Evolutionary conservation across 2,888 invertebrate species (phyloP).

Genomic region (Drosophila birchii): DNA sequence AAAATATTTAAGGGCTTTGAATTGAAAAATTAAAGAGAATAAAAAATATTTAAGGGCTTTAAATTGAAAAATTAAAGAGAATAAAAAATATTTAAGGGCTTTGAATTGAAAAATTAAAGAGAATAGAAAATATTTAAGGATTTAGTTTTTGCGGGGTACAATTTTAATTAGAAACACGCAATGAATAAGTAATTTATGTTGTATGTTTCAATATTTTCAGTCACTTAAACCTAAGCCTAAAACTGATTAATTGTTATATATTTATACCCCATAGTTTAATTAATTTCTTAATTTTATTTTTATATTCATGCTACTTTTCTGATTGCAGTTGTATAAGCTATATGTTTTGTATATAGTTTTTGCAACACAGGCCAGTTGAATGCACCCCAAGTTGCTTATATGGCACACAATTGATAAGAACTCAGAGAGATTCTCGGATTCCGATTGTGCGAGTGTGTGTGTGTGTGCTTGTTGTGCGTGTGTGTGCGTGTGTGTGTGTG

Average conservation of each 20-base stretch:
- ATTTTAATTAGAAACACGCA: no score
- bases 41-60: no score
- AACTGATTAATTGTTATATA: neutral
- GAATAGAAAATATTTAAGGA: neutral
- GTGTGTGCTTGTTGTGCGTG: conserved; percentile 5
- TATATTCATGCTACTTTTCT: neutral
- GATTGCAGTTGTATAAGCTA: neutral
- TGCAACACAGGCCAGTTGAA: conserved; percentile 44
- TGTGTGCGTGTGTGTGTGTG: conserved; percentile 57
- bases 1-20: no score
- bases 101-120: no score
- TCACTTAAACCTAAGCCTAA: neutral
- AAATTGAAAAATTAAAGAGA: no score
- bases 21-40: no score
- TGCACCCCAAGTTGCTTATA: conserved; percentile 42
- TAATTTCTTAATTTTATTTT: neutral
- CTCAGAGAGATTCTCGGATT: conserved; percentile 21
- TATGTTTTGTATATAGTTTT: conserved; percentile 30
- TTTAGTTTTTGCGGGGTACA: neutral
- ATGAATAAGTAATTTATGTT: no score
- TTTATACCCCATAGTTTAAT: neutral
- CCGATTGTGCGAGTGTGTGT: conserved; percentile 19
- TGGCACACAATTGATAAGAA: conserved; percentile 49
- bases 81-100: no score
- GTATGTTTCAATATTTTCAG: no score